phyloP scores from a whole-genome alignment of 2,797 vertebrate genomes.

The Mormyrops attenuatus region DNA sequence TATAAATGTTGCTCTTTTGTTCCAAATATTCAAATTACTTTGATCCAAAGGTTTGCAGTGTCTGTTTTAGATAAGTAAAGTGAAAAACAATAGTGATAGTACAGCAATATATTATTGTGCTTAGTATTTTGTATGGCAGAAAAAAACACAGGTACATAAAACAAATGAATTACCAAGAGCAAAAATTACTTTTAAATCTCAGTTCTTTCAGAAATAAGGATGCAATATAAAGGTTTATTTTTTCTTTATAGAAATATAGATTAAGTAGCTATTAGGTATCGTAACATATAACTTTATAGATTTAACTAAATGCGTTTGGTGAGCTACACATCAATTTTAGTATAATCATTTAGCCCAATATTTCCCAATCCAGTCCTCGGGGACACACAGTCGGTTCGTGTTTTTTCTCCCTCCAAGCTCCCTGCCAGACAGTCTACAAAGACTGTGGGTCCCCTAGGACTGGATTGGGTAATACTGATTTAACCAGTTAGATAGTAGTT shows the following conservation, averaged over 20 bases:
- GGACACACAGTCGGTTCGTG: not conserved
- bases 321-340: not conserved
- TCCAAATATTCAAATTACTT: not conserved
- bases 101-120: not conserved
- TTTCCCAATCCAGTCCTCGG: not conserved
- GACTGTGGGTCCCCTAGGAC: not conserved
- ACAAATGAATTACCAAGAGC: not conserved
- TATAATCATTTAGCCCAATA: not conserved
- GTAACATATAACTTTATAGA: not conserved
- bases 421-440: not conserved
- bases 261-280: not conserved
- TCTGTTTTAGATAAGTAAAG: not conserved
- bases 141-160: not conserved
- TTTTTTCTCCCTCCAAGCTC: not conserved
- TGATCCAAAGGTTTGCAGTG: not conserved
- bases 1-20: not conserved
- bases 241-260: not conserved
- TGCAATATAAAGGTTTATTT: not conserved
- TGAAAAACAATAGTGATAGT: not conserved
- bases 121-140: too few species aligned
- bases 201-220: not conserved
- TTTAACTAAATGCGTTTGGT: not conserved
- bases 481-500: not conserved
- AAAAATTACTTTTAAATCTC: not conserved
- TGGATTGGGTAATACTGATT: not conserved